Conservation (phyloP, 2,888 invertebrate genomes). For the Dexiosoma caninum region DNA sequence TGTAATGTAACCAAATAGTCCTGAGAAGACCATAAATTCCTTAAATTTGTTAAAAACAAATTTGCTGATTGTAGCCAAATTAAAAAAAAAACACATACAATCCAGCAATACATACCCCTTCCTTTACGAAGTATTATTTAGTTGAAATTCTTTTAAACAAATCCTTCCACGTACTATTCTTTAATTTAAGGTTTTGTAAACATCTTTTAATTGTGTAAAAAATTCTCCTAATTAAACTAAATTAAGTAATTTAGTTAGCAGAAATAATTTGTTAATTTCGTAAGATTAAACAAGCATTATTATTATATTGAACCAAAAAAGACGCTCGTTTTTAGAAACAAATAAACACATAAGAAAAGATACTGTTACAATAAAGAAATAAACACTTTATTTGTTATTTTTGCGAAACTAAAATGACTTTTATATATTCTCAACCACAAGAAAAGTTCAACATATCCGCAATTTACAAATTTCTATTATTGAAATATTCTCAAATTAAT, state of each 20-base stretch:
- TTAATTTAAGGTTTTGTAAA: conserved; percentile 43
- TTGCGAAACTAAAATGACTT: conserved; percentile 34
- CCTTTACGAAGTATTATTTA: conserved; percentile 24
- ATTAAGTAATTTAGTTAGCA: conserved; percentile 49
- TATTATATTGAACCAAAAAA: conserved; percentile 54
- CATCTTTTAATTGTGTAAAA: conserved; percentile 18
- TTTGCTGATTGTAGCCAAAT: background rate
- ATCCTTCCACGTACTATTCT: background rate
- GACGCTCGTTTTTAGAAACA: conserved; percentile 58
- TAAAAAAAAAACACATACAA: background rate
- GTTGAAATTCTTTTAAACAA: background rate
- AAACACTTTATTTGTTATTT: conserved; percentile 59
- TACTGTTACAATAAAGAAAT: conserved; percentile 53
- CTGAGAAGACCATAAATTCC: background rate
- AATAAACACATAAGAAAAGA: conserved; percentile 27
- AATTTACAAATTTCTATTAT: too few relatives aligned
- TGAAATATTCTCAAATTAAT: too few relatives aligned
- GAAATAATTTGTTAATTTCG: conserved; percentile 49
- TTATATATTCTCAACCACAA: background rate
- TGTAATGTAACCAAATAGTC: background rate
- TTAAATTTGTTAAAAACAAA: background rate
- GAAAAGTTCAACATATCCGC: too few relatives aligned
- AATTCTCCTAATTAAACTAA: conserved; percentile 8
- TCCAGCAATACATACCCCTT: background rate
- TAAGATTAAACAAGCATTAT: conserved; percentile 22